Percentiles rank a stretch among this genome's conserved stretches.
Conservation (phyloP, 1,140 invertebrate species). For the Zaprionus vittiger region DNA sequence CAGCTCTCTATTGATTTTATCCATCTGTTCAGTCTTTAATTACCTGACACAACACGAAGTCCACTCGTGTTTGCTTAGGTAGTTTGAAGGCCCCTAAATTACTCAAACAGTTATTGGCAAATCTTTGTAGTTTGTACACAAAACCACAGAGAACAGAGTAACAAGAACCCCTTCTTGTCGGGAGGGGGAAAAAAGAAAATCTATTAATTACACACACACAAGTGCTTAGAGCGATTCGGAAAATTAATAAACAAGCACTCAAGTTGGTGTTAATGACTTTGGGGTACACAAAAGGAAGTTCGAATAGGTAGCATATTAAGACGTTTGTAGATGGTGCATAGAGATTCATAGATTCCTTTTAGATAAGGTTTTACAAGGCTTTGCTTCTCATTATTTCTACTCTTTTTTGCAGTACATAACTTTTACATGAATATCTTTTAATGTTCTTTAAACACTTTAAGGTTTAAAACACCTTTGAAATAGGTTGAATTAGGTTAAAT, state of each 20-base stretch:
- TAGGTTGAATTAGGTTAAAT: not conserved
- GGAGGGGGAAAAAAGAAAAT: not conserved
- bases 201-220: slow-evolving; percentile 5
- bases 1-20: slow-evolving; percentile 37
- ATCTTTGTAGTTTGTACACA: slow-evolving; percentile 9
- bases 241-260: slow-evolving; percentile 4
- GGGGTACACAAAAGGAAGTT: slow-evolving; percentile 2
- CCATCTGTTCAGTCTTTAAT: slow-evolving; percentile 17
- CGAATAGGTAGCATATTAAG: not conserved
- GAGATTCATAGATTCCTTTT: not conserved
- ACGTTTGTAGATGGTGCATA: not conserved
- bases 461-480: not conserved
- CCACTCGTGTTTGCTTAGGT: slow-evolving; percentile 11
- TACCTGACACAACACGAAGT: slow-evolving; percentile 18
- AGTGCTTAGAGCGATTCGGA: not conserved
- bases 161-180: not conserved
- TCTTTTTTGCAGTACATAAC: too few species aligned
- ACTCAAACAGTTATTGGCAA: slow-evolving; percentile 1
- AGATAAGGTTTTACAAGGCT: not conserved
- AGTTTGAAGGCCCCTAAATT: not conserved
- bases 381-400: not conserved
- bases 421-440: too few species aligned
- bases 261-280: not conserved
- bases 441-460: too few species aligned
- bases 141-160: not conserved